Evolutionary conservation across 2,797 vertebrate species (phyloP).

Genomic region (Enteromius unitaeniatus): DNA sequence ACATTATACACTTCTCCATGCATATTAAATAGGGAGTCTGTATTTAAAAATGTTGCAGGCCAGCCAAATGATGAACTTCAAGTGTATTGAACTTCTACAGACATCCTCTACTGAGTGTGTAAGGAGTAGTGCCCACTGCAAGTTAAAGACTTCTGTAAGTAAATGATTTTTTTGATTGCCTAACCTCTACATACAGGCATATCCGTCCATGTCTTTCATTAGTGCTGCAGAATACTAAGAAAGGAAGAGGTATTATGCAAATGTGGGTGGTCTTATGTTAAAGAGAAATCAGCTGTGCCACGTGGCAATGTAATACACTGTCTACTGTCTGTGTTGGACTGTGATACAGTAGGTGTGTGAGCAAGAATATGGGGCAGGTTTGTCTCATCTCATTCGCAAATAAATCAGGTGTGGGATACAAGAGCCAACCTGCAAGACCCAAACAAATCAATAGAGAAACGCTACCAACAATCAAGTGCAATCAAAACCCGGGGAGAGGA

Average conservation of each 20-base stretch:
- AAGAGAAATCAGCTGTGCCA: background rate
- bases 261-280: background rate
- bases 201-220: background rate
- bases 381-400: slow-evolving; percentile 66
- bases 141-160: background rate
- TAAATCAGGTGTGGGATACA: slow-evolving; percentile 60
- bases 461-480: slow-evolving; percentile 72
- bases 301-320: background rate
- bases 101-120: background rate
- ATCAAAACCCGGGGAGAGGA: slow-evolving; percentile 71
- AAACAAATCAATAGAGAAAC: slow-evolving; percentile 78
- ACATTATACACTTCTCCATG: background rate
- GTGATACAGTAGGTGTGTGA: background rate
- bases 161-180: background rate
- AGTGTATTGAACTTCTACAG: background rate
- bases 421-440: slow-evolving; percentile 61
- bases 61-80: background rate
- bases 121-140: background rate
- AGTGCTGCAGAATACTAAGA: slow-evolving; percentile 6
- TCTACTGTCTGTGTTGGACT: background rate
- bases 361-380: background rate
- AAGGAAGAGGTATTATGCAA: background rate
- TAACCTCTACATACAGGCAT: background rate
- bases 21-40: background rate
- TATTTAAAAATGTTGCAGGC: background rate